Base-by-base conservation (phyloP, 2,888 invertebrate genomes). In the Ligdia adustata region DNA sequence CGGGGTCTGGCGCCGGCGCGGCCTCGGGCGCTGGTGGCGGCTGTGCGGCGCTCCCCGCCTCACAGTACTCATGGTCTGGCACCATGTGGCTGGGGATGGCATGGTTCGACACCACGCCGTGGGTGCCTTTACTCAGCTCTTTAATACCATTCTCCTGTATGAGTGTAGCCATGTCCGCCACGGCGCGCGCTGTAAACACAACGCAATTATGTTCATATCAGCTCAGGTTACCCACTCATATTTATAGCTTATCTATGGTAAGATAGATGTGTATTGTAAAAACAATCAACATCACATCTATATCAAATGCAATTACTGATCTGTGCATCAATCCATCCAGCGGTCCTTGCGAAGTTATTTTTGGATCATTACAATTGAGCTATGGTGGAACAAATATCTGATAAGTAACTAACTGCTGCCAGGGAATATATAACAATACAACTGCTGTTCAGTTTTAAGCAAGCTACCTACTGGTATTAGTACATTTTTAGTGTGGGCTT, bases 111-210 rank as follows among this genome's bases (percentile, higher is more conserved):
- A 79, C 76, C 45, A 75, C 79, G 27, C 41, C 32, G 38, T 38
- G 42, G 13, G 37, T 32, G 72, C 94, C 93, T 85, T 94, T 94
- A 62, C 93, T 91, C 66, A 95, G 90, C 75, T 93, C 92, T 90
- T 95, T 94, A 82, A 95, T 93, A 87, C 95, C 94, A 92, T 95
- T 95, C 84, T 95, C 94, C 82, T 95, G 95, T 82, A 95, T 92
- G 90, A 94, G 93, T 80, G 95, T 95, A 91, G 95, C 95, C 95
- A 95, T 95, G 82, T 72, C 88, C 81, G 64, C 79, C 80, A 79
- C 80, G 69, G 74, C 79, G 74, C 77, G 62, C 69, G 65, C 89
- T 89, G 88, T 55, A 87, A 88, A 60, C 27, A 60, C n/a, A 22
- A 22, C 22, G 1, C 6, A 4, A 22, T 22, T n/a, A 18, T 22